Conservation (phyloP, 1,140 invertebrate species). For the Wasmannia auropunctata region DNA sequence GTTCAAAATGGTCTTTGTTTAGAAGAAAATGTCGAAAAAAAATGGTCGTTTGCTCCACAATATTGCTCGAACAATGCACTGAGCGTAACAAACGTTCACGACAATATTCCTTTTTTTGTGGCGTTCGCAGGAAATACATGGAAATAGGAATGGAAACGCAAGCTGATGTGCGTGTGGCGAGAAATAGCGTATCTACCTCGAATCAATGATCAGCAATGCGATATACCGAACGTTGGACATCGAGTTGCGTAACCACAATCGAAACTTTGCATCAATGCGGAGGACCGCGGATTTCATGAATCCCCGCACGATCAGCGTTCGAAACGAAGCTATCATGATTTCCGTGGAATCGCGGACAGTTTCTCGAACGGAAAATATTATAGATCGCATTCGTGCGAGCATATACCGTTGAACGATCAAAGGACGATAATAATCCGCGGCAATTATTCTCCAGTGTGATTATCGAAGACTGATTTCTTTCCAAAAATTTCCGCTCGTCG, state of each 20-base stretch:
- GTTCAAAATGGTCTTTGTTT: background rate
- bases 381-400: background rate
- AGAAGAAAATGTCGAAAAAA: slow-evolving; percentile 9
- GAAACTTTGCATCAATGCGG: slow-evolving; percentile 71
- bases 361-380: slow-evolving; percentile 1
- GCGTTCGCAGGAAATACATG: slow-evolving; percentile 40
- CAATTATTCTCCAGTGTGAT: background rate
- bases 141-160: slow-evolving; percentile 9
- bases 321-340: slow-evolving; percentile 58
- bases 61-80: background rate
- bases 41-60: background rate
- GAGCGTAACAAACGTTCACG: background rate
- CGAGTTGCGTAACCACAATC: slow-evolving; percentile 71
- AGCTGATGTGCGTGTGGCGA: slow-evolving; percentile 12
- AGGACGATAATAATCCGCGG: slow-evolving; percentile 10
- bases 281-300: slow-evolving; percentile 70
- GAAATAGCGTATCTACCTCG: slow-evolving; percentile 43
- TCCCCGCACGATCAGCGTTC: slow-evolving; percentile 66
- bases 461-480: background rate
- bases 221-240: slow-evolving; percentile 60
- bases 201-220: slow-evolving; percentile 62
- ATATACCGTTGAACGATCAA: background rate
- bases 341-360: slow-evolving; percentile 30
- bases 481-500: background rate
- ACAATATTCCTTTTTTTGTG: background rate